phyloP scores from a whole-genome alignment of 1,140 invertebrate species.

The Whitmania pigra region DNA sequence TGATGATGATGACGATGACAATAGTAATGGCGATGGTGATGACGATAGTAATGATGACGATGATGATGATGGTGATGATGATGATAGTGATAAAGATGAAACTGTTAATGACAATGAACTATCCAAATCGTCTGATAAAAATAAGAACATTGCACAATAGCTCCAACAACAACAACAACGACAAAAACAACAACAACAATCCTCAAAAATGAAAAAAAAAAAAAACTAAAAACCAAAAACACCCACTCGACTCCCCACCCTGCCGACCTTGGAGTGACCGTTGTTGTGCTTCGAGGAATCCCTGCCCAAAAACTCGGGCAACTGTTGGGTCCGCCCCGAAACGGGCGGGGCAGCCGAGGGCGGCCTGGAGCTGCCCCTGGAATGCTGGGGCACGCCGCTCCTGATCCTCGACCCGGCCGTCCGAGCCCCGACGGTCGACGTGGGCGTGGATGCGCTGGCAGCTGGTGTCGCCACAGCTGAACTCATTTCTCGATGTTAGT shows the following conservation, averaged over 20 bases:
- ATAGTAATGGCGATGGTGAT: no score
- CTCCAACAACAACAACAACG: not conserved
- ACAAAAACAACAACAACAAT: not conserved
- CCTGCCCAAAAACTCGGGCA: not conserved
- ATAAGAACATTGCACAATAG: no score
- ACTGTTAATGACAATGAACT: no score
- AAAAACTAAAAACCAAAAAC: not conserved
- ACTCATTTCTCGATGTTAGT: not conserved
- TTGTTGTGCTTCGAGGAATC: not conserved
- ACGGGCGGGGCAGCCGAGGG: not conserved
- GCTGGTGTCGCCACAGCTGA: conserved; percentile 4
- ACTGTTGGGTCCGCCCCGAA: not conserved
- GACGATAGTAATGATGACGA: no score
- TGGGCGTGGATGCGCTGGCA: not conserved
- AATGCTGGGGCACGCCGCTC: not conserved
- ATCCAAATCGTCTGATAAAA: no score
- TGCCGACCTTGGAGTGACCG: not conserved
- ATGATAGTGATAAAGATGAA: no score
- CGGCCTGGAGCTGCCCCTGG: not conserved
- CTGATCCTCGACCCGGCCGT: conserved; percentile 2
- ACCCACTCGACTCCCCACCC: not conserved
- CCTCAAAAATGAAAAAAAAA: not conserved
- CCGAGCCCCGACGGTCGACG: not conserved
- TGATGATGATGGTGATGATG: no score
- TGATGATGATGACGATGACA: no score